Evolutionary conservation across 2,888 invertebrate genomes (phyloP).

Genomic region (Orchesellides sinensis): DNA sequence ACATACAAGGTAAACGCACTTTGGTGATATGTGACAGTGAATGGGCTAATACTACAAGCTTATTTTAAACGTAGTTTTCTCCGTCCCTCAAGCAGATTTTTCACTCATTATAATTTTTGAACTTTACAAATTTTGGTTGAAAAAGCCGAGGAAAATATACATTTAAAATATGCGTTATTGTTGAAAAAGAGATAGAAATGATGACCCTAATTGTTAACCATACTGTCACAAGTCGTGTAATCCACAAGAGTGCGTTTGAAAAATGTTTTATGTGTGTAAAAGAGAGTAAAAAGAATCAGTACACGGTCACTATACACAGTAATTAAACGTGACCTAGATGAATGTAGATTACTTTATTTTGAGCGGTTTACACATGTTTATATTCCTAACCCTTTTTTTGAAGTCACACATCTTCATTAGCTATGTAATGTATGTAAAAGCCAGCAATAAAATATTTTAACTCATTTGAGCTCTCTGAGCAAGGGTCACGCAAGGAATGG

Average conservation of each 20-base stretch:
- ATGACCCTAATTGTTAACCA: slow-evolving; percentile 54
- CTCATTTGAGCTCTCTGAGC: too few relatives aligned
- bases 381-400: too few relatives aligned
- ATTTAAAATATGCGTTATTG: neutral
- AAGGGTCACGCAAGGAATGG: neutral
- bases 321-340: slow-evolving; percentile 63
- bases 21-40: too few relatives aligned
- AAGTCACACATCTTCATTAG: too few relatives aligned
- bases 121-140: slow-evolving; percentile 37
- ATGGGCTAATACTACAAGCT: too few relatives aligned
- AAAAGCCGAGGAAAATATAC: neutral
- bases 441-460: slow-evolving; percentile 15
- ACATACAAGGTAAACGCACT: too few relatives aligned
- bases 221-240: slow-evolving; percentile 17
- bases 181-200: slow-evolving; percentile 21
- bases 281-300: slow-evolving; percentile 47
- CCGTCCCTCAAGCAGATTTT: slow-evolving; percentile 61
- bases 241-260: slow-evolving; percentile 11
- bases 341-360: slow-evolving; percentile 42
- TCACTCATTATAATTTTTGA: slow-evolving; percentile 47
- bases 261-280: slow-evolving; percentile 39
- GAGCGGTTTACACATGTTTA: too few relatives aligned
- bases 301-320: slow-evolving; percentile 26
- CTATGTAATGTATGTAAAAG: too few relatives aligned
- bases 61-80: neutral